A percentile compares a stretch with the other conserved stretches of the same genome.
Conservation (phyloP, 2,797 vertebrate genomes). For the Babyrousa celebensis region DNA sequence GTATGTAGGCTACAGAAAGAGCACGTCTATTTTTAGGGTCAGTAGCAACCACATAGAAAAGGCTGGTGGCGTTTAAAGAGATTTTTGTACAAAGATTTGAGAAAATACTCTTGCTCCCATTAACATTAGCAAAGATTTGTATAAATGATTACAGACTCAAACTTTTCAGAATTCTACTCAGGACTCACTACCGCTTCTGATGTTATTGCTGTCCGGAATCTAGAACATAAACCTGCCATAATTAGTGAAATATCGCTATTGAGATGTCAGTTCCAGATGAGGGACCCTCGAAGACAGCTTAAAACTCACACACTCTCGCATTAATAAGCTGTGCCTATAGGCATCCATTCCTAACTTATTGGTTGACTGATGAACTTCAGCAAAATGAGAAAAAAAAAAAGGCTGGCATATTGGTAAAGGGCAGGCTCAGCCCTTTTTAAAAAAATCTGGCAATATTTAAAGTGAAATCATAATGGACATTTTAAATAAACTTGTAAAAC, state of each 20-base stretch:
- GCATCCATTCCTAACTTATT: neutral
- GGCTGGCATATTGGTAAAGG: neutral
- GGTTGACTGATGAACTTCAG: neutral
- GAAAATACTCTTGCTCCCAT: conserved; percentile 56
- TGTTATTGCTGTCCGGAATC: neutral
- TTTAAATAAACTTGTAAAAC: conserved; percentile 65
- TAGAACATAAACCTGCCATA: neutral
- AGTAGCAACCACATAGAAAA: conserved; percentile 35
- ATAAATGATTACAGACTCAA: conserved; percentile 14
- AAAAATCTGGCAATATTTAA: conserved; percentile 45
- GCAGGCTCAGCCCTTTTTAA: neutral
- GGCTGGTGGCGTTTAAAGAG: neutral
- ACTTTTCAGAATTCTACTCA: conserved; percentile 17
- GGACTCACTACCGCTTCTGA: neutral
- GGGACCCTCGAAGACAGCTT: neutral
- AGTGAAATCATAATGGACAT: conserved; percentile 60
- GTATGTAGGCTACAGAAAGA: conserved; percentile 41
- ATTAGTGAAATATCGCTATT: neutral
- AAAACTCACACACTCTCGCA: neutral
- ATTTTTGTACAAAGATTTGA: conserved; percentile 27
- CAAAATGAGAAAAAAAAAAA: neutral
- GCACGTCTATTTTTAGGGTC: conserved; percentile 59
- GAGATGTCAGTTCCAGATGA: neutral
- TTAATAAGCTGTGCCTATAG: neutral
- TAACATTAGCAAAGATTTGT: conserved; percentile 23